A percentile compares a stretch with the other conserved stretches of the same genome.
Evolutionary conservation across 2,113 vertebrate genomes (phyloP).

Genomic region (Phylloscopus trochilus): DNA sequence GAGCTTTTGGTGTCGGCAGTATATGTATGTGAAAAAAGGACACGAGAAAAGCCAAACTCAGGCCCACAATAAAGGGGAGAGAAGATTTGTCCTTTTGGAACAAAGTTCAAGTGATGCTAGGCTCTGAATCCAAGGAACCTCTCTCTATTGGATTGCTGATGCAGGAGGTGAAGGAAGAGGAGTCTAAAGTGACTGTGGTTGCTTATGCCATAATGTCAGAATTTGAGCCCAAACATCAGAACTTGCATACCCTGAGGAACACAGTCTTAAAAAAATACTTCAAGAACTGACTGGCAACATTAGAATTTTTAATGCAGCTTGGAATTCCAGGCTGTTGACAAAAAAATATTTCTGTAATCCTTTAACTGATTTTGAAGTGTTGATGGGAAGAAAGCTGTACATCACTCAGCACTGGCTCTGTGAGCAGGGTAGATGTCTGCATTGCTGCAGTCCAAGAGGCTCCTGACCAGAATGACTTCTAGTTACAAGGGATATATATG

Average conservation of each 20-base stretch:
- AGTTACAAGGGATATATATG: background rate
- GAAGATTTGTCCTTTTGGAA: background rate
- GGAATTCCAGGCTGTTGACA: background rate
- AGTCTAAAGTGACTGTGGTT: background rate
- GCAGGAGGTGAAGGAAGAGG: background rate
- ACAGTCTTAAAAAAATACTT: background rate
- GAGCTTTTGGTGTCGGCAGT: background rate
- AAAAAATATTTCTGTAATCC: background rate
- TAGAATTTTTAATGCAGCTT: background rate
- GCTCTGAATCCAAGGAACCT: background rate
- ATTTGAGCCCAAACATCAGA: background rate
- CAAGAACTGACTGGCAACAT: background rate
- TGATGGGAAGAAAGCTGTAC: background rate
- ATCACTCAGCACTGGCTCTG: background rate
- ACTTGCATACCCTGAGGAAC: background rate
- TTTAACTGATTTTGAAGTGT: background rate
- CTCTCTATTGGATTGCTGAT: background rate
- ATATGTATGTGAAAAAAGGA: background rate
- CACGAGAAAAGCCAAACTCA: background rate
- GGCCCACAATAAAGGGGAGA: background rate
- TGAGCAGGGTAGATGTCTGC: background rate
- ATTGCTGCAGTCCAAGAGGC: background rate
- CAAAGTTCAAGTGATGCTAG: background rate
- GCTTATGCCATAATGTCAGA: background rate
- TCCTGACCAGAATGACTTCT: background rate